These are phyloP conservation scores for Heliothis subflexa DNA, from an alignment of 1,140 invertebrate species.

Conservation along the genomic window DNA sequence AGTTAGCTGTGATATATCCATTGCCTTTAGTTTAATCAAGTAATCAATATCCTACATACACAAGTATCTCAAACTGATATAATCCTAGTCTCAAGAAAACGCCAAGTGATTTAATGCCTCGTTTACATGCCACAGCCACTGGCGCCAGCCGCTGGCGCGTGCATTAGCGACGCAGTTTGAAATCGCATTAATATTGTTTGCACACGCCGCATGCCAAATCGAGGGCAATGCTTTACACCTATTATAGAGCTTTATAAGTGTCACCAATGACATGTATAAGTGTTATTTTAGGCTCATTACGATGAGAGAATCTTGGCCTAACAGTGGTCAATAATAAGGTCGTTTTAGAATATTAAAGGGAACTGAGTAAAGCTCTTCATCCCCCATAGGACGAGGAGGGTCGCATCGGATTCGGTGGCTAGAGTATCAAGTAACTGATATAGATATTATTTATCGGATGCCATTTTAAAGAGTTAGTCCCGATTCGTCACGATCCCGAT, in stretches of 20 bases:
- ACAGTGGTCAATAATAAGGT: too few species aligned
- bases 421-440: too few species aligned
- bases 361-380: too few species aligned
- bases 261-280: neutral
- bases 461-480: too few species aligned
- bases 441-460: too few species aligned
- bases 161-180: constrained; percentile 32
- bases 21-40: neutral
- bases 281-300: too few species aligned
- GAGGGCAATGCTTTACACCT: constrained; percentile 28
- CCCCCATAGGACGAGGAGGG: too few species aligned
- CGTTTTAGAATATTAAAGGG: neutral
- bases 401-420: too few species aligned
- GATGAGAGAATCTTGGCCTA: too few species aligned
- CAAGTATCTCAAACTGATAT: neutral
- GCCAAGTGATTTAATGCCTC: constrained; percentile 3
- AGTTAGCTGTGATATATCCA: too few species aligned
- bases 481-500: too few species aligned
- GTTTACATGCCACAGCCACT: constrained; percentile 2
- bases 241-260: constrained; percentile 16
- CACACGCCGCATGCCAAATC: constrained; percentile 29
- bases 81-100: neutral
- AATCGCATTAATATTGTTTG: constrained; percentile 39
- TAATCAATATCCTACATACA: neutral
- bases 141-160: constrained; percentile 14